Base-by-base conservation (phyloP, 30 jellyfish, hydroid and myxozoan genomes). In the Pseudorhiza aurosa region DNA sequence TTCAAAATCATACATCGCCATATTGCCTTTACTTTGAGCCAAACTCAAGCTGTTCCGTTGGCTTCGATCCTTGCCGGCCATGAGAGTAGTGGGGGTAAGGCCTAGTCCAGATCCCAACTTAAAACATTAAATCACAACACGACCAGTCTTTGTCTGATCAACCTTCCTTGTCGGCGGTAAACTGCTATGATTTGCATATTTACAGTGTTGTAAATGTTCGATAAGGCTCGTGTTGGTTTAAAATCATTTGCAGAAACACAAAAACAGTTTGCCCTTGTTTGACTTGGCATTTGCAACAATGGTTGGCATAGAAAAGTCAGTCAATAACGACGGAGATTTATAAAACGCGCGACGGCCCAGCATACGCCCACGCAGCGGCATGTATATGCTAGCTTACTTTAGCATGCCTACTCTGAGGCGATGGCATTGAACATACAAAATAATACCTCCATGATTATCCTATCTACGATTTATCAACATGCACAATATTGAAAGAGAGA, bases 1-100 rank as follows among this genome's bases (percentile, higher is more conserved):
- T 62, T 84, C 77, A 36, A 84, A 15, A 71, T 84, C 95, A 1
- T 27, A 44, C 73, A 69, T 30, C 30, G 95, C 76, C 32, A 65
- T n/a, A 1, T 53, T 39, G 14, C 53, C 78, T 17, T 81, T 50
- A 21, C 55, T 65, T 45, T 65, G 63, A 4, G 37, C 50, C 9
- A 24, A 2, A 0, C 31, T 58, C 14, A 56, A 15, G 14, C 37
- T 53, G 36, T 53, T 53, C 14, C 67, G 19, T 14, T 47, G 62
- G 25, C 62, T 21, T 17, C 62, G 12, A 26, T 19, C 36, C 24
- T 53, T 53, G 35, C 67, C 67, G 24, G 67, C 67, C 67, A 53
- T 53, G n/a, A n/a, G n/a, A n/a, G n/a, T n/a, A n/a, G n/a, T n/a
- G n/a, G n/a, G n/a, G n/a, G n/a, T n/a, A n/a, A n/a, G n/a, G n/a